Percentiles rank a stretch among this genome's conserved stretches.
phyloP scores from a whole-genome alignment of 2,797 vertebrate genomes.

The Emys orbicularis region DNA sequence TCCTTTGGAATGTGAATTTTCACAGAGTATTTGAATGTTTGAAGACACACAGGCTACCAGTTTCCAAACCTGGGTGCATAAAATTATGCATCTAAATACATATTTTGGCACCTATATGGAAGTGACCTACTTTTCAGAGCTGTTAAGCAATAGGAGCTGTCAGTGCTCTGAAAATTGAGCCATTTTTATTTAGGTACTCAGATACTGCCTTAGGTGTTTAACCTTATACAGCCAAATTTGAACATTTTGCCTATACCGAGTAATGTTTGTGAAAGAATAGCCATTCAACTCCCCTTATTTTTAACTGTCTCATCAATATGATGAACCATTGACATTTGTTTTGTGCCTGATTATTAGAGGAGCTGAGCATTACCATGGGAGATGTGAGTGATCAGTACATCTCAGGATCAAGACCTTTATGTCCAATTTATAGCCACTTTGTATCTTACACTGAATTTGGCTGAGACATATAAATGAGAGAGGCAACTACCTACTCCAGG shows the following conservation, averaged over 20 bases:
- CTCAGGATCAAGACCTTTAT: not conserved
- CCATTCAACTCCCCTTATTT: not conserved
- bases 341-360: not conserved
- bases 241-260: not conserved
- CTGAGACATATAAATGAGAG: not conserved
- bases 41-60: not conserved
- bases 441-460: slow-evolving; percentile 43
- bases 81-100: not conserved
- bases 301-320: not conserved
- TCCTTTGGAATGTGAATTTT: not conserved
- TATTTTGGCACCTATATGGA: not conserved
- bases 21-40: not conserved
- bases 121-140: not conserved
- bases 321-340: not conserved
- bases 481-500: not conserved
- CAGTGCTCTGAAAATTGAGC: not conserved
- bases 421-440: slow-evolving; percentile 26
- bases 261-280: not conserved
- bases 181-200: not conserved
- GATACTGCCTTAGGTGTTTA: not conserved
- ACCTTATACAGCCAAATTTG: not conserved
- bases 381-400: not conserved
- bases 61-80: not conserved
- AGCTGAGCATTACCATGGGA: not conserved
- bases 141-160: not conserved